Base-by-base conservation (phyloP, 1,140 invertebrate species). In the Micrasema minimum region DNA sequence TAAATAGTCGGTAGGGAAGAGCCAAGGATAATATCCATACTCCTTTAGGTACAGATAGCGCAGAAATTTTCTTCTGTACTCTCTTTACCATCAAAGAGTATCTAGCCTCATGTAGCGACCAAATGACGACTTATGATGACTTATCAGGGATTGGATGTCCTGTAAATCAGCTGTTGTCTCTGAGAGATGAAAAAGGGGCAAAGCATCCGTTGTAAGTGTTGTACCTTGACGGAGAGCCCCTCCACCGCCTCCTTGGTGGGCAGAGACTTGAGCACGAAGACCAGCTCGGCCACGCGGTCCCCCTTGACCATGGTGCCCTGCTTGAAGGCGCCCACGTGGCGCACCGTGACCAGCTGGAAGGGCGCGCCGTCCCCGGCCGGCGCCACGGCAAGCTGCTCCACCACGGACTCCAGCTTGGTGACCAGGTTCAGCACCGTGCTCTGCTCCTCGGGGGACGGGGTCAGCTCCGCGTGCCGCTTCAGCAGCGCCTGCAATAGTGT, bases 281-380 rank as follows among this genome's bases (percentile, higher is more conserved):
- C 96, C 76, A 99, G 92, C 80, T 99, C 97, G 16, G 97, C 97
- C 0, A 97, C 90, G 80, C 97, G 97, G 78, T 96, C 93, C 1
- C 96, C 96, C 5, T 94, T 92, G 76, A 98, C 90, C 92, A 99
- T 98, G 9, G 97, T 99, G 0, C 96, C 97, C 82, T 99, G 99
- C 81, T 99, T 99, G 78, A 96, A 98, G 0, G 96, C 97, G 0
- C 97, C 97, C 50, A 99, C 96, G 85, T 97, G 95, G 11, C 96
- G 87, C 0, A 98, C 94, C 83, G 98, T 96, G 79, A 98, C 96
- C 35, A 99, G 86, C 93, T 98, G 95, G 84, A 96, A 98, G 72
- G 96, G 95, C 81, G 97, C 96, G 85, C 98, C 97, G 75, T 90
- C 91, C 10, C 93, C 95, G n/a, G n/a, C n/a, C 0, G 97, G 96